Evolutionary conservation across 2,888 invertebrate genomes (phyloP), one percentile per base, ranked within the genome.

Genomic region (Morinoia aosen): DNA sequence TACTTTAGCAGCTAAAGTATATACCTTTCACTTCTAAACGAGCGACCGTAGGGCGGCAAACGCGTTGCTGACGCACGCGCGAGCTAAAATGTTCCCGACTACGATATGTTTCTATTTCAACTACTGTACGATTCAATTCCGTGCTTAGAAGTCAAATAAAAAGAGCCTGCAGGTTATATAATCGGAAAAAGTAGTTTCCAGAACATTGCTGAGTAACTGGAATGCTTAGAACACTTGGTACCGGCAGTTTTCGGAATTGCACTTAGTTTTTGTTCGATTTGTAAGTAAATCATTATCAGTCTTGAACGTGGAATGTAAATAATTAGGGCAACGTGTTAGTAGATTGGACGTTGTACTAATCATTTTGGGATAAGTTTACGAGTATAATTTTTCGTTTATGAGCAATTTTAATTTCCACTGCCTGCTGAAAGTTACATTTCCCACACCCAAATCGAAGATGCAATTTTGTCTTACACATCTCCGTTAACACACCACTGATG

Each of bases 1-100:
- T 93, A 93, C 25, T 57, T 90, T 40, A 90, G 90, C 90, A 90
- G 90, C 90, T 40, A 39, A 40, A 39, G 90, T 76, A 76, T 76
- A 76, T 33, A 76, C 25, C 76, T 76, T 76, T 76, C 76, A 76
- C 76, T 76, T 76, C 33, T 76, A 76, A 76, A 76, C 76, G 76
- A 33, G 76, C 12, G 76, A 76, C 76, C 16, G 76, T 33, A 76
- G 33, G 76, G 33, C 76, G 25, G 61, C 14, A 76, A 76, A 76
- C 33, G 76, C 76, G 19, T 8, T 33, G 33, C 76, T 76, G 33
- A 76, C 76, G 76, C 76, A 33, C 76, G 76, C 16, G 76, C 76
- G 19, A 10, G 16, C 76, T 16, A 76, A 33, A 16, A 76, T 76
- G 76, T 76, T 16, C 76, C 76, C 76, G 33, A 10, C 76, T 76